Evolutionary conservation across 2,888 invertebrate genomes (phyloP).

Genomic region (Acronicta alni): DNA sequence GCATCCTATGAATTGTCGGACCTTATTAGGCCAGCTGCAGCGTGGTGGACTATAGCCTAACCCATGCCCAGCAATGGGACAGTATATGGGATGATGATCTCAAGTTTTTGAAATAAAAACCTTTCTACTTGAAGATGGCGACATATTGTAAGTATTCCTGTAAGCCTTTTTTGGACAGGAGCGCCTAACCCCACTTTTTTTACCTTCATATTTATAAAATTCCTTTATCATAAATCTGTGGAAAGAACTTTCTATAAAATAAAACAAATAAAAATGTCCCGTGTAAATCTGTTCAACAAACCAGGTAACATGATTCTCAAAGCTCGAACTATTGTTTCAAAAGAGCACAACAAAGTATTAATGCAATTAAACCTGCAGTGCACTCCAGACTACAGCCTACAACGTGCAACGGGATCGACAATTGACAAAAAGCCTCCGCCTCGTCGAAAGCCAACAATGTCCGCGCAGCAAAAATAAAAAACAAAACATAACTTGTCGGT

Average conservation of each 20-base stretch:
- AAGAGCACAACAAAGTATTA: slow-evolving; percentile 6
- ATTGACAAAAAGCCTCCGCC: slow-evolving; percentile 63
- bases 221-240: neutral
- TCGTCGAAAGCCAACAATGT: slow-evolving; percentile 37
- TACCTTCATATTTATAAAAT: neutral
- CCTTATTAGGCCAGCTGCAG: no score
- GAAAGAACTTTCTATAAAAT: neutral
- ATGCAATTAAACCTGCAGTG: slow-evolving; percentile 16
- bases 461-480: slow-evolving; percentile 57
- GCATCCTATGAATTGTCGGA: no score
- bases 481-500: slow-evolving; percentile 58
- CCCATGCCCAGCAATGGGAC: no score
- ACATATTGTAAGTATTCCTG: no score
- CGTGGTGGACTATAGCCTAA: no score
- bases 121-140: no score
- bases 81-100: no score
- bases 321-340: slow-evolving; percentile 23
- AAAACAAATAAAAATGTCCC: neutral
- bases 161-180: no score
- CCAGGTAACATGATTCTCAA: slow-evolving; percentile 12
- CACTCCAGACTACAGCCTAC: slow-evolving; percentile 27
- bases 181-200: no score
- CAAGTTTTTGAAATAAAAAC: no score
- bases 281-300: slow-evolving; percentile 14
- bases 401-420: slow-evolving; percentile 57